A percentile compares a stretch with the other conserved stretches of the same genome.
Conservation (phyloP, 2,113 vertebrate genomes). For the Chrysochloris asiatica region DNA sequence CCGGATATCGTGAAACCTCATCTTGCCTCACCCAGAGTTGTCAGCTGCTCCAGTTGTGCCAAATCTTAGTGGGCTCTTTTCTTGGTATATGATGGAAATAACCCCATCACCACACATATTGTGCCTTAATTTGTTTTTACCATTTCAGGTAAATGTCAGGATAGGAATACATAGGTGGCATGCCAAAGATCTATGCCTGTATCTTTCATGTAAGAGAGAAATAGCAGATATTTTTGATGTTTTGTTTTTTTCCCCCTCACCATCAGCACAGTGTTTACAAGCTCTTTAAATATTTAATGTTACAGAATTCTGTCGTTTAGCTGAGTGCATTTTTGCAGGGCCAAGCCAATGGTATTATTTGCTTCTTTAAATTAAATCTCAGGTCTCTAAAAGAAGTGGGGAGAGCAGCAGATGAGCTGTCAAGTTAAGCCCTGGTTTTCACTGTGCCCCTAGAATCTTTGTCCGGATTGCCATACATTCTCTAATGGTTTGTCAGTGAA, state of each 20-base stretch:
- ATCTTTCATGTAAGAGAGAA: constrained; percentile 46
- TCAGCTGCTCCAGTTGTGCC: constrained; percentile 92
- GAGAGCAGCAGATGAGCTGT: neutral
- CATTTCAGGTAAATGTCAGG: constrained; percentile 29
- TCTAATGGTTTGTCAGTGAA: constrained; percentile 12
- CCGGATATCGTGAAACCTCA: constrained; percentile 93
- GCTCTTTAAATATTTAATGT: constrained; percentile 52
- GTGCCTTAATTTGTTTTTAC: constrained; percentile 41
- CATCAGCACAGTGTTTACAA: constrained; percentile 67
- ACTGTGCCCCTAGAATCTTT: constrained; percentile 26
- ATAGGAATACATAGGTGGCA: constrained; percentile 1
- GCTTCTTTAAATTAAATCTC: constrained; percentile 10
- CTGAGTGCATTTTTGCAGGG: neutral
- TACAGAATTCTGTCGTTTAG: constrained; percentile 14
- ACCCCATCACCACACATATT: neutral
- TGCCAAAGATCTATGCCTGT: constrained; percentile 26
- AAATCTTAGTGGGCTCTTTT: constrained; percentile 84
- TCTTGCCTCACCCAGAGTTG: constrained; percentile 84
- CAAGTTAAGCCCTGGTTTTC: neutral
- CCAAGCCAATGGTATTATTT: neutral
- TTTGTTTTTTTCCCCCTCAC: neutral
- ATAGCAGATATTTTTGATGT: constrained; percentile 33
- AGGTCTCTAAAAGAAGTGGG: neutral
- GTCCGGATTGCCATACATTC: constrained; percentile 13
- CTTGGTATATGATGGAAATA: neutral